These are phyloP conservation scores for Xestobium rufovillosum DNA, from an alignment of 2,888 invertebrate genomes.

Conservation along the genomic window DNA sequence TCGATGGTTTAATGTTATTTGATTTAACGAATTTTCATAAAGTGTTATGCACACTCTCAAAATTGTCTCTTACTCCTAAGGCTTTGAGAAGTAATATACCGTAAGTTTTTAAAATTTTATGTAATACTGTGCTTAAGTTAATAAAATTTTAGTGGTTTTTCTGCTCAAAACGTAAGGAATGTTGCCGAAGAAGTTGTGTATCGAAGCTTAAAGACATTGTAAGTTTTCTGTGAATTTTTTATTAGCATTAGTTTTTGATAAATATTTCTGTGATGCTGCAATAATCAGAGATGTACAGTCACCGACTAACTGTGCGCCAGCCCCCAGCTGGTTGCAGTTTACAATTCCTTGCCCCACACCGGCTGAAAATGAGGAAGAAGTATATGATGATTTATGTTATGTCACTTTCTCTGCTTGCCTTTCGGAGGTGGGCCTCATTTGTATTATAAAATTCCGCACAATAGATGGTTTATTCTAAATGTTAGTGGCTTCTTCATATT, in stretches of 20 bases:
- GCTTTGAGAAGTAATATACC: conserved; percentile 58
- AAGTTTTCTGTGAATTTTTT: conserved; percentile 44
- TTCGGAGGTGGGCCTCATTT: conserved; percentile 53
- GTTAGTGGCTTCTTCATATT: no score
- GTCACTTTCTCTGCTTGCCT: conserved; percentile 65
- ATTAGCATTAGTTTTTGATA: conserved; percentile 1
- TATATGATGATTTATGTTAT: conserved; percentile 84
- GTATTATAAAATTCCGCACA: conserved; percentile 12
- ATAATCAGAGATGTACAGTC: conserved; percentile 17
- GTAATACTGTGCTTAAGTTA: conserved; percentile 21
- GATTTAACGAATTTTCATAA: conserved; percentile 92
- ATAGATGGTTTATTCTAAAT: no score
- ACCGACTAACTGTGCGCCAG: conserved; percentile 29
- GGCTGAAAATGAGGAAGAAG: conserved; percentile 68
- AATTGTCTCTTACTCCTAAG: conserved; percentile 74
- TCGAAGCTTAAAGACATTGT: conserved; percentile 74
- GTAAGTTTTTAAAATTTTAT: conserved; percentile 52
- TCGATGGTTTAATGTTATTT: conserved; percentile 92
- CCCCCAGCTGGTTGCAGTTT: conserved; percentile 59
- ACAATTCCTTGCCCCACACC: conserved; percentile 54
- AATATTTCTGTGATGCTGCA: no score
- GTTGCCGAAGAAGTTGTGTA: conserved; percentile 79
- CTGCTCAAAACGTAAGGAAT: conserved; percentile 57
- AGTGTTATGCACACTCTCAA: conserved; percentile 84
- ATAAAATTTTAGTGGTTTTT: conserved; percentile 80